Base-by-base conservation (phyloP, 2,888 invertebrate species). In the Isoperla grammatica region DNA sequence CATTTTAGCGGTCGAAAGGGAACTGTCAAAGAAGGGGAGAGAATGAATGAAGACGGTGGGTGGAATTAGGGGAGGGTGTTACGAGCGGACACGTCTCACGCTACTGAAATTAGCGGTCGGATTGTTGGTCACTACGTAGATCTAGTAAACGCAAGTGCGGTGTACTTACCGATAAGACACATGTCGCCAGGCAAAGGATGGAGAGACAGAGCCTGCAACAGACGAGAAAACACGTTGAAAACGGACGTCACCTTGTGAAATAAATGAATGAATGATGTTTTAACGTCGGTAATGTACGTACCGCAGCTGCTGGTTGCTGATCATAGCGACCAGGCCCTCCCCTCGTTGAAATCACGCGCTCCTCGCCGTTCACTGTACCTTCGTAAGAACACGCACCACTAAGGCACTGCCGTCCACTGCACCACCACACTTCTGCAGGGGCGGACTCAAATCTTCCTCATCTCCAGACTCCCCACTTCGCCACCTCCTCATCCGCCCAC, bases 151-250 rank as follows among this genome's bases (percentile, higher is more conserved):
- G 12, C 9, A 15, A 29, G 8, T 6, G 29, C 8, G 8, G 11
- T 6, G 13, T 46, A 78, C 80, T 74, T 75, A 80, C 80, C 77
- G 74, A 79, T 68, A 73, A 69, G 66, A 73, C 72, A 65, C 74
- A 71, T 64, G 74, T 71, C 69, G 73, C 71, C 71, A 79, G 70
- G 71, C 76, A 75, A 17, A 45, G 9, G 17, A 53, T 53, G 53
- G 39, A 37, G 35, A 19, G 37, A 37, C 53, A 39, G 17, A 37
- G 39, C 53, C 53, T 53, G 39, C 19, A 53, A 53, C 53, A 39
- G 20, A 53, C 37, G 20, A 46, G 15, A 22, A n/a, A 22, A 12
- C 20, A 22, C 46, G 6, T 22, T 22, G 20, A 22, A 46, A 45
- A 46, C 46, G 9, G 17, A 46, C 46, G 20, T 46, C 46, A 20